Conservation (phyloP, 2,888 invertebrate species). For the Hirtodrosophila trivittata region DNA sequence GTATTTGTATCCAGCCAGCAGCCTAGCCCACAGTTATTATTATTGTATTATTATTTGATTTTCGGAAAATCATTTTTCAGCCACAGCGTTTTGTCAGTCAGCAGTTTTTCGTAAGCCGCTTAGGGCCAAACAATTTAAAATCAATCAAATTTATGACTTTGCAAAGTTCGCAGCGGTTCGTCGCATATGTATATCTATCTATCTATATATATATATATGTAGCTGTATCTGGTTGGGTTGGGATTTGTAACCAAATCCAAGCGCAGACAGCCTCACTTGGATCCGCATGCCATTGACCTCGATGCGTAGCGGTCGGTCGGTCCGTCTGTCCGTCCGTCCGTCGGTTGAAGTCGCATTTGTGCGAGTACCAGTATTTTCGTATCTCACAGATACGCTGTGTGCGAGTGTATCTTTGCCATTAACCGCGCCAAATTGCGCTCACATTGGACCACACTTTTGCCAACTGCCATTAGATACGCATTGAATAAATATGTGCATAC, state of each 20-base stretch:
- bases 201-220: constrained; percentile 8
- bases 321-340: too few species aligned
- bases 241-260: constrained; percentile 56
- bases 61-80: constrained; percentile 34
- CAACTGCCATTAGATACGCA: constrained; percentile 47
- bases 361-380: constrained; percentile 11
- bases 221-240: constrained; percentile 4
- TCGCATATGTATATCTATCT: constrained; percentile 7
- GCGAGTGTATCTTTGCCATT: constrained; percentile 18
- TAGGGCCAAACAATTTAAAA: constrained; percentile 70
- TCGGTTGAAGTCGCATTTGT: constrained; percentile 40
- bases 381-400: constrained; percentile 40
- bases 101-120: constrained; percentile 65
- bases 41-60: constrained; percentile 4
- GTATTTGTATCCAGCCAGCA: constrained; percentile 4
- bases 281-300: constrained; percentile 72
- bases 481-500: constrained; percentile 19
- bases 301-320: constrained; percentile 57
- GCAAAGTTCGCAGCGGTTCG: constrained; percentile 61
- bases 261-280: constrained; percentile 34
- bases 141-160: constrained; percentile 78
- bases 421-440: constrained; percentile 20
- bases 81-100: constrained; percentile 37
- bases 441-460: constrained; percentile 15
- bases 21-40: constrained; percentile 11